phyloP scores from a whole-genome alignment of 1,140 invertebrate species.

The Antheraea mylitta region DNA sequence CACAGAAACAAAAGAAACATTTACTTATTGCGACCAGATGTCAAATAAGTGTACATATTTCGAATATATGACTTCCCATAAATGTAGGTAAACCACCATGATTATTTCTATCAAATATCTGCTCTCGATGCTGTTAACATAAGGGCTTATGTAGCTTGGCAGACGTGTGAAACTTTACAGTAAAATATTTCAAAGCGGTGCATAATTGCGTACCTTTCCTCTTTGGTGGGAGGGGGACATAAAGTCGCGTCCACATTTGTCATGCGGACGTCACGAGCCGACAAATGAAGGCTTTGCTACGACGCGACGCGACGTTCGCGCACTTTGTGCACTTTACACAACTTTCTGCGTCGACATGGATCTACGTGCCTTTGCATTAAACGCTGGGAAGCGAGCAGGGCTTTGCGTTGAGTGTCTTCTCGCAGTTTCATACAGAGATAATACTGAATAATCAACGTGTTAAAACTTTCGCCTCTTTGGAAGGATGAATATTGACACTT shows the following conservation, averaged over 20 bases:
- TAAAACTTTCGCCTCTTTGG: neutral
- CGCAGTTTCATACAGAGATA: conserved; percentile 65
- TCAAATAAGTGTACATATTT: too few relatives aligned
- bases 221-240: conserved; percentile 42
- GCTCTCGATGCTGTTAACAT: too few relatives aligned
- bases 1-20: too few relatives aligned
- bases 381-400: conserved; percentile 58
- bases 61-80: too few relatives aligned
- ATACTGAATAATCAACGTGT: conserved; percentile 43
- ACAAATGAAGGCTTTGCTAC: conserved; percentile 76
- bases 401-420: conserved; percentile 63
- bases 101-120: too few relatives aligned
- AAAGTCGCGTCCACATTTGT: conserved; percentile 73
- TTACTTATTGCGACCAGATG: too few relatives aligned
- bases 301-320: conserved; percentile 59
- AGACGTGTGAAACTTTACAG: conserved; percentile 36
- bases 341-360: conserved; percentile 68
- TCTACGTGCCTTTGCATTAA: conserved; percentile 70
- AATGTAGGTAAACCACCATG: too few relatives aligned
- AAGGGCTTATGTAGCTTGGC: neutral
- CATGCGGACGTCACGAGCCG: conserved; percentile 70
- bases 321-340: conserved; percentile 74
- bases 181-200: conserved; percentile 62
- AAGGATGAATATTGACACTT: neutral
- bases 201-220: conserved; percentile 54